Evolutionary conservation across 2,797 vertebrate genomes (phyloP).

Genomic region (Jordanella pulchra): DNA sequence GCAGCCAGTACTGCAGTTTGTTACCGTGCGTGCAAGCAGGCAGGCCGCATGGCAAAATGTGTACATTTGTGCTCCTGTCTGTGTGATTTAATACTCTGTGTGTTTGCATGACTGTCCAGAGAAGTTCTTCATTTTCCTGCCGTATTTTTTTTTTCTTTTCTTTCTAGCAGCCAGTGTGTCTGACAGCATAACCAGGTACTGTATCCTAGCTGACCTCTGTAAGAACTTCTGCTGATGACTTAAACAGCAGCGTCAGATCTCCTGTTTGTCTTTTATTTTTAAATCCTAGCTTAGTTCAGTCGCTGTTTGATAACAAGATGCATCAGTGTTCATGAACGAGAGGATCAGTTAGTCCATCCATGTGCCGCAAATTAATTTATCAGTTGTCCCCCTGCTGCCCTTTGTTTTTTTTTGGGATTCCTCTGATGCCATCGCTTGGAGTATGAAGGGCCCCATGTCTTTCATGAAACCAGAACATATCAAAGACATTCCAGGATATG

Average conservation of each 20-base stretch:
- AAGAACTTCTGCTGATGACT: constrained; percentile 61
- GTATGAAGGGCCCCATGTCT: constrained; percentile 34
- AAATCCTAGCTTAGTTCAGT: constrained; percentile 18
- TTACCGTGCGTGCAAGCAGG: not conserved
- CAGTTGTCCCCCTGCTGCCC: not conserved
- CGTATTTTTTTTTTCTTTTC: constrained; percentile 45
- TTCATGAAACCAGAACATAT: constrained; percentile 48
- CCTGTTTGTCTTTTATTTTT: constrained; percentile 18
- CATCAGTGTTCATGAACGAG: constrained; percentile 13
- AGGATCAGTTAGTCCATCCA: constrained; percentile 33
- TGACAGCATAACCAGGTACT: constrained; percentile 68
- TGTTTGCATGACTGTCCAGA: constrained; percentile 37
- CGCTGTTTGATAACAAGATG: constrained; percentile 3
- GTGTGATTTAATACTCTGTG: constrained; percentile 48
- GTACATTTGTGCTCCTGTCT: constrained; percentile 19
- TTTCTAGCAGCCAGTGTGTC: constrained; percentile 54
- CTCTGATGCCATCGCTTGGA: constrained; percentile 35
- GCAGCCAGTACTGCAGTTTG: constrained; percentile 27
- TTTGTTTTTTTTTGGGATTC: constrained; percentile 26
- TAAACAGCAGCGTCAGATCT: constrained; percentile 56
- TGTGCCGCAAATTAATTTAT: constrained; percentile 24
- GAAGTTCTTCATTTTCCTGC: constrained; percentile 61
- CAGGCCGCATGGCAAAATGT: constrained; percentile 13
- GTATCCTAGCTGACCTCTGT: constrained; percentile 64
- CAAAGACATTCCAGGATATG: constrained; percentile 63